Conservation (phyloP, 2,113 vertebrate species). For the Enhydra lutris region DNA sequence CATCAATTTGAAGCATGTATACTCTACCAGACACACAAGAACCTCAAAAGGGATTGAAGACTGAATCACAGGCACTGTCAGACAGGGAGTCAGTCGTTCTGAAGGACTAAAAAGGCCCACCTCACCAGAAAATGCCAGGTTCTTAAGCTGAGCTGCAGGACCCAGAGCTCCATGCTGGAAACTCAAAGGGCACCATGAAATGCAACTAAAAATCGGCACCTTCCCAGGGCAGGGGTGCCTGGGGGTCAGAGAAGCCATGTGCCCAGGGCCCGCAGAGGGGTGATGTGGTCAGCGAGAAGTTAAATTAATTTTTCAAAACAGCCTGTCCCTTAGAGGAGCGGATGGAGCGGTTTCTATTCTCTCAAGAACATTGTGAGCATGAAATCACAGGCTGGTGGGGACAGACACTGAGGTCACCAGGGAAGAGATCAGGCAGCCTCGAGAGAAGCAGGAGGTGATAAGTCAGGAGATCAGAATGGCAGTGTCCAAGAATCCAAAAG, state of each 20-base stretch:
- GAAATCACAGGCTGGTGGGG: not conserved
- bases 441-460: not conserved
- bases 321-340: not conserved
- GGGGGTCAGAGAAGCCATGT: not conserved
- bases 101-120: not conserved
- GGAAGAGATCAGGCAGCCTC: not conserved
- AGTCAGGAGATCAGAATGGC: not conserved
- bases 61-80: not conserved
- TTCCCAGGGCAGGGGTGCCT: not conserved
- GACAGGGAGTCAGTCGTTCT: not conserved
- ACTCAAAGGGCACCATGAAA: not conserved
- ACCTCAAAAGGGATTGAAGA: not conserved
- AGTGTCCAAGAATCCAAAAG: not conserved
- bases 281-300: not conserved
- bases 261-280: accelerated
- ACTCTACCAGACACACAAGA: not conserved
- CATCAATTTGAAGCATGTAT: not conserved
- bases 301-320: not conserved
- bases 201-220: not conserved
- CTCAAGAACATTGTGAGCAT: not conserved
- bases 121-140: not conserved
- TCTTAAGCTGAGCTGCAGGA: not conserved
- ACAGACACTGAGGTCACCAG: not conserved
- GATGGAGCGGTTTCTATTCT: not conserved
- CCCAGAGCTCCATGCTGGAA: not conserved